Percentiles rank a stretch among this genome's conserved stretches.
phyloP scores from a whole-genome alignment of 2,797 vertebrate genomes.

The Lithobates pipiens region DNA sequence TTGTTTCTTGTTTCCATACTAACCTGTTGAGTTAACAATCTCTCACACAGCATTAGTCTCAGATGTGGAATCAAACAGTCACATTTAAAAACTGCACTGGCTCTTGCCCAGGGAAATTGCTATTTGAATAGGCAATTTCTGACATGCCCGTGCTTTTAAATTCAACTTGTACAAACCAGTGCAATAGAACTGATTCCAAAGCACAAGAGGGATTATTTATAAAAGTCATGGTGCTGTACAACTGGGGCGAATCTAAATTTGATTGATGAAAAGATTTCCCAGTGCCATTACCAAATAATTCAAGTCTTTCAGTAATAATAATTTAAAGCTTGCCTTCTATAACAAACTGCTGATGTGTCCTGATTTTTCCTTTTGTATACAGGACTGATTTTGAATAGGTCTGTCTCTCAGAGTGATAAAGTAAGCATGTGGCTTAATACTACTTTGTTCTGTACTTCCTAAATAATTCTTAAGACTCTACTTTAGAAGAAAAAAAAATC shows the following conservation, averaged over 20 bases:
- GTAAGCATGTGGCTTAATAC: background rate
- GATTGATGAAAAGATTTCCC: constrained; percentile 50
- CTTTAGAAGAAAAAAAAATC: background rate
- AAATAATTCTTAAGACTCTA: background rate
- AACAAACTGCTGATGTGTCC: constrained; percentile 14
- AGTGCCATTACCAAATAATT: constrained; percentile 22
- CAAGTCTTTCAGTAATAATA: constrained; percentile 7
- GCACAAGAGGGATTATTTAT: constrained; percentile 47
- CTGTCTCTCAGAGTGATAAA: background rate
- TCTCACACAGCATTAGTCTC: constrained; percentile 41
- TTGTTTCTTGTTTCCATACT: constrained; percentile 19
- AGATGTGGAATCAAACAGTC: constrained; percentile 43
- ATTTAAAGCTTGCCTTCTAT: constrained; percentile 13
- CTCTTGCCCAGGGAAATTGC: constrained; percentile 39
- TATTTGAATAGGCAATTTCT: constrained; percentile 47
- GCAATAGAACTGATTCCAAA: constrained; percentile 36
- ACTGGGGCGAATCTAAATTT: constrained; percentile 42
- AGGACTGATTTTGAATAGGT: background rate
- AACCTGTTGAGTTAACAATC: constrained; percentile 38
- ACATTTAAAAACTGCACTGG: constrained; percentile 38
- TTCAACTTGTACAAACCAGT: constrained; percentile 41
- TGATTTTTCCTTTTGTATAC: constrained; percentile 4
- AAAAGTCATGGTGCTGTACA: constrained; percentile 40
- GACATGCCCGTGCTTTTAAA: constrained; percentile 35
- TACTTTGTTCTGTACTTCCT: background rate